Evolutionary conservation across 2,888 invertebrate species (phyloP).

Genomic region (Phymatocera aterrima): DNA sequence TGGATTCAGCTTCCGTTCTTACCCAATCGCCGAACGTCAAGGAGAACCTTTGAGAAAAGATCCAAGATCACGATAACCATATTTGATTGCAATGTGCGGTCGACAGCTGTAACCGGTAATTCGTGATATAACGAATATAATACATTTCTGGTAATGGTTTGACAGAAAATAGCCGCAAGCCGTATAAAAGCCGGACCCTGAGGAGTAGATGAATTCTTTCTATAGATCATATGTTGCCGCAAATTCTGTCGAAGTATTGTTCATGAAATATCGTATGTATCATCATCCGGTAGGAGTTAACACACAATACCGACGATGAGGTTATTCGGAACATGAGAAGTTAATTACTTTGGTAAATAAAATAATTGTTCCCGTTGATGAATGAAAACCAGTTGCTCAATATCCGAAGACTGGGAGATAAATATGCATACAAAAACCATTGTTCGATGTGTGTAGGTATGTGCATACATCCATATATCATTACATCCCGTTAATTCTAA

Average conservation of each 20-base stretch:
- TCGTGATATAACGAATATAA: not conserved
- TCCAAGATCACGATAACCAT: not conserved
- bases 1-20: not conserved
- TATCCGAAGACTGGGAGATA: slow-evolving; percentile 19
- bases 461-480: too few relatives aligned
- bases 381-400: slow-evolving; percentile 21
- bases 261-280: not conserved
- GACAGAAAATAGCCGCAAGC: not conserved
- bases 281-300: not conserved
- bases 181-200: not conserved
- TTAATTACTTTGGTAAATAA: not conserved
- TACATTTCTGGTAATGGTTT: not conserved
- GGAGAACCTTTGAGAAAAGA: not conserved
- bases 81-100: not conserved
- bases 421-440: not conserved
- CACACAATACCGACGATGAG: not conserved
- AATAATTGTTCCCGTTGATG: not conserved
- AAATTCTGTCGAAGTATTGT: not conserved
- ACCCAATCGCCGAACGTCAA: not conserved
- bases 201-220: not conserved
- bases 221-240: too few relatives aligned
- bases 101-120: not conserved
- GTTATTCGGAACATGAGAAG: not conserved
- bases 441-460: too few relatives aligned
- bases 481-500: not conserved